Percentiles rank a stretch among this genome's conserved stretches.
These are phyloP conservation scores for Bagarius yarrelli DNA, from an alignment of 2,113 vertebrate species.

Conservation along the genomic window DNA sequence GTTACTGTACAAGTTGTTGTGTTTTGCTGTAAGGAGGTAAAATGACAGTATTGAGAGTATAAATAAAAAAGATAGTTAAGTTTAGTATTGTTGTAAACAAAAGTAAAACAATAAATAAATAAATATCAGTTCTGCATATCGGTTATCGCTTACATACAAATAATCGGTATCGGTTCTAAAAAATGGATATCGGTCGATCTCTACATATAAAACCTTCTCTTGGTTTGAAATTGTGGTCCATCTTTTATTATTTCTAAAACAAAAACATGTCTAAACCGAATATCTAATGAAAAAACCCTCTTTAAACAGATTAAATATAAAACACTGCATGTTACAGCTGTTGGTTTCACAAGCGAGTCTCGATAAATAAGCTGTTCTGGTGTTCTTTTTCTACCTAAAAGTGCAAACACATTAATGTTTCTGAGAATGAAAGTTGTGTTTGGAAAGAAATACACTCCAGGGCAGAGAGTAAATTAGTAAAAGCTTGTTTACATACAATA, in stretches of 20 bases:
- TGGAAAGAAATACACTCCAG: neutral
- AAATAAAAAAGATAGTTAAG: too few species aligned
- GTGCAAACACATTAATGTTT: neutral
- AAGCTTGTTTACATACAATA: neutral
- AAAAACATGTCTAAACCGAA: neutral
- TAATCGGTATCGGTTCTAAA: too few species aligned
- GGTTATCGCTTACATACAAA: too few species aligned
- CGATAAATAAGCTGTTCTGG: neutral
- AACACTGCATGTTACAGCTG: neutral
- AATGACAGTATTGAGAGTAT: too few species aligned
- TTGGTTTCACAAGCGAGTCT: neutral
- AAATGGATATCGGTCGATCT: too few species aligned
- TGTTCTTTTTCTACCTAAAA: neutral
- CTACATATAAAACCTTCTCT: too few species aligned
- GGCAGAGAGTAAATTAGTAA: neutral
- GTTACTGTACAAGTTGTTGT: too few species aligned
- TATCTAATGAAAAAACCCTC: neutral
- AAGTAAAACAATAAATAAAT: too few species aligned
- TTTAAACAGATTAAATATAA: neutral
- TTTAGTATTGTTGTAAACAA: too few species aligned
- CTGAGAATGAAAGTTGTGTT: neutral
- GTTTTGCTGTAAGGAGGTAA: too few species aligned
- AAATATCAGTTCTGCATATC: too few species aligned
- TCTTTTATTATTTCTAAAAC: neutral
- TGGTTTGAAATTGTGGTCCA: too few species aligned